phyloP scores from a whole-genome alignment of 2,888 invertebrate genomes.

The Rutpela maculata region DNA sequence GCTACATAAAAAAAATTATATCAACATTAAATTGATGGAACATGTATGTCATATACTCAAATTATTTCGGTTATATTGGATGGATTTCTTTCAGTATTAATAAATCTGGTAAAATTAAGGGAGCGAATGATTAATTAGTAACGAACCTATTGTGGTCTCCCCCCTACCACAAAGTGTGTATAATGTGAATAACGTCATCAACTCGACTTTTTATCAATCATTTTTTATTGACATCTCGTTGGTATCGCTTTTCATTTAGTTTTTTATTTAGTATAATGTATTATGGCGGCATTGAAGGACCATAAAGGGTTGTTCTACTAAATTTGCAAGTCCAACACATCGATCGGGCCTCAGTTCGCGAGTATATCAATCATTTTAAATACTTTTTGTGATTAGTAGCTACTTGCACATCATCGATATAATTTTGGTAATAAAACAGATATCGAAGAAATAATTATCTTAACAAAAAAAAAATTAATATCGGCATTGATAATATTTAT shows the following conservation, averaged over 20 bases:
- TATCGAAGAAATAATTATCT: no score
- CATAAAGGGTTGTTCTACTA: neutral
- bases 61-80: neutral
- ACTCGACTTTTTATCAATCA: slow-evolving; percentile 7
- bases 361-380: neutral
- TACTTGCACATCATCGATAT: no score
- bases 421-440: no score
- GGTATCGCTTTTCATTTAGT: neutral
- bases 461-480: no score
- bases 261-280: neutral
- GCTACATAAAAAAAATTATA: no score
- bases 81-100: neutral
- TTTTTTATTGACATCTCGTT: slow-evolving; percentile 1
- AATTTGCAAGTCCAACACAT: neutral
- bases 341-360: neutral
- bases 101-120: neutral
- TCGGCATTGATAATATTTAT: no score
- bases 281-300: neutral
- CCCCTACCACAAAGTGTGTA: neutral
- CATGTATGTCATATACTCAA: neutral
- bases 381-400: no score
- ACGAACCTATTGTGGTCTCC: neutral
- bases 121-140: neutral
- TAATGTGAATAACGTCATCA: slow-evolving; percentile 1
- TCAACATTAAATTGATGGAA: neutral